Conservation (phyloP, 2,888 invertebrate genomes). For the Escarpia spicata region DNA sequence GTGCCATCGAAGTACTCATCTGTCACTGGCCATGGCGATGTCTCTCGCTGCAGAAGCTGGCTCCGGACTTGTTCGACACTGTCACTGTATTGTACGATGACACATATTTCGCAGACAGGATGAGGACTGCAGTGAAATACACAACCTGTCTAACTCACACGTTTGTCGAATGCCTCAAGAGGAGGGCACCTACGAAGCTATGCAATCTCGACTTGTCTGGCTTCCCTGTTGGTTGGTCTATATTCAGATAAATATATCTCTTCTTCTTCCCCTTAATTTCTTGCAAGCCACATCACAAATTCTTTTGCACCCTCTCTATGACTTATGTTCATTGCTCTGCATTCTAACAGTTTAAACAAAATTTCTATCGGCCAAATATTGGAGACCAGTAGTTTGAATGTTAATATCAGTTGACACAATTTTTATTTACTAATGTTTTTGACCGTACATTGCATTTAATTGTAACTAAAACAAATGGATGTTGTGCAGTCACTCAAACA, state of each 20-base stretch:
- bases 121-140: conserved; percentile 54
- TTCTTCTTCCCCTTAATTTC: no score
- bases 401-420: no score
- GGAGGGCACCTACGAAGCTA: conserved; percentile 49
- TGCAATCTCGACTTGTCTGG: conserved; percentile 58
- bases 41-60: conserved; percentile 51
- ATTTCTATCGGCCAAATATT: no score
- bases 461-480: no score
- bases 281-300: no score
- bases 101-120: conserved; percentile 47
- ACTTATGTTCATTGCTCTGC: no score
- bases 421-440: no score
- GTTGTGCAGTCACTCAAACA: background rate
- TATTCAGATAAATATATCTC: background rate
- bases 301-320: no score
- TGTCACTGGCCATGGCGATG: conserved; percentile 54
- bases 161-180: conserved; percentile 58
- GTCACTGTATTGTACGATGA: conserved; percentile 50
- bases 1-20: conserved; percentile 55
- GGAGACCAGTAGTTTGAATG: no score
- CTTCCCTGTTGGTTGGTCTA: conserved; percentile 56
- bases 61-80: conserved; percentile 52
- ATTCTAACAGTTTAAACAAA: no score
- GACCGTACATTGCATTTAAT: no score
- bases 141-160: conserved; percentile 60